phyloP scores from a whole-genome alignment of 2,888 invertebrate genomes.

The Villa cingulata region DNA sequence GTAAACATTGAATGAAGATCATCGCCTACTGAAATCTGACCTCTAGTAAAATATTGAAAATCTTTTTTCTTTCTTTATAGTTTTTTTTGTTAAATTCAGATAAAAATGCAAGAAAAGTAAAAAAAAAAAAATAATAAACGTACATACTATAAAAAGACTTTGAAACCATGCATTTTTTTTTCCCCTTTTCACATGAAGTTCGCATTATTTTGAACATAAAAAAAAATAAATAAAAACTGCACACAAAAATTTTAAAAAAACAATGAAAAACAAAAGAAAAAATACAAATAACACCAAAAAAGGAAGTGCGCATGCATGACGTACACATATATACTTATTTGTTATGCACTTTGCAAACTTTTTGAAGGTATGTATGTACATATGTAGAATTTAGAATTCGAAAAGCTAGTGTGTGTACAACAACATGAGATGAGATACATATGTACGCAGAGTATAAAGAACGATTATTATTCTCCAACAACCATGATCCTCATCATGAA shows the following conservation, averaged over 20 bases:
- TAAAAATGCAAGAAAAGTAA: no score
- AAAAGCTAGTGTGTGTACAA: background rate
- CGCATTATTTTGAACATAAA: background rate
- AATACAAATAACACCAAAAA: background rate
- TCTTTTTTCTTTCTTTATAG: background rate
- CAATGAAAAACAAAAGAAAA: no score
- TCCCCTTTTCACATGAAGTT: background rate
- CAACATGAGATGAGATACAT: no score
- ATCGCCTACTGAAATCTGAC: background rate
- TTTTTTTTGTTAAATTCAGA: no score
- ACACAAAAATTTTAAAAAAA: no score
- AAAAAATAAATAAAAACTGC: background rate
- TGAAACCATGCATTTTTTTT: no score
- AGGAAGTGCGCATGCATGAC: constrained; percentile 9
- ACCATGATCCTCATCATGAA: no score
- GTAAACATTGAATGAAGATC: no score
- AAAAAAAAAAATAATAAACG: no score
- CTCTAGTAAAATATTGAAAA: background rate
- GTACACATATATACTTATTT: background rate
- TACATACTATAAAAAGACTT: background rate
- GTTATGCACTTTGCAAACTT: background rate
- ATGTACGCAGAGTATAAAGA: no score
- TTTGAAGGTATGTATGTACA: background rate
- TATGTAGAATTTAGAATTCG: no score
- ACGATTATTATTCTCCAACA: no score